A percentile compares a stretch with the other conserved stretches of the same genome.
Evolutionary conservation across 2,888 invertebrate species (phyloP).

Genomic region (Zhuqinia jingwanae): DNA sequence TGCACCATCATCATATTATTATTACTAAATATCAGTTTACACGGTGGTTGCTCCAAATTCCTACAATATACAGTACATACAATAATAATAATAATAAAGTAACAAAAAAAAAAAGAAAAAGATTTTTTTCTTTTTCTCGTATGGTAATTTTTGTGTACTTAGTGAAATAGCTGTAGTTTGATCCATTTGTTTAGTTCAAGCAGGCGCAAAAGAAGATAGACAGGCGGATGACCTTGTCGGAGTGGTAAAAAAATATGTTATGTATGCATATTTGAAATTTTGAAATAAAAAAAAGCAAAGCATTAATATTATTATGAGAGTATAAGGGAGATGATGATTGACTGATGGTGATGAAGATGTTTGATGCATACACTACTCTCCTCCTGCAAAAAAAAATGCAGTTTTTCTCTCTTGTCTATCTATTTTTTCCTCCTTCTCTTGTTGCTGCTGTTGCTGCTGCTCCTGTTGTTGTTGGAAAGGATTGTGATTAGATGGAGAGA

Average conservation of each 20-base stretch:
- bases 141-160: conserved; percentile 59
- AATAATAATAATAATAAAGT: no score
- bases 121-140: conserved; percentile 14
- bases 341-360: not conserved
- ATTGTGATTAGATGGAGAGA: not conserved
- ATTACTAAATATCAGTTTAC: conserved; percentile 37
- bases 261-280: not conserved
- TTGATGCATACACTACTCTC: conserved; percentile 20
- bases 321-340: not conserved
- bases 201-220: conserved; percentile 12
- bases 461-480: conserved; percentile 12
- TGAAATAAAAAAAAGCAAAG: not conserved
- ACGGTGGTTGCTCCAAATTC: conserved; percentile 48
- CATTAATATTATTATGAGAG: no score
- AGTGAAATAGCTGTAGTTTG: conserved; percentile 64
- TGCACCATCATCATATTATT: conserved; percentile 18
- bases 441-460: conserved; percentile 19
- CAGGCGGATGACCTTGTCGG: conserved; percentile 70
- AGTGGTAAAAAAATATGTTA: conserved; percentile 1
- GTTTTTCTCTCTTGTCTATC: not conserved
- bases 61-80: no score
- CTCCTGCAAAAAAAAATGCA: not conserved
- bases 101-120: conserved; percentile 19
- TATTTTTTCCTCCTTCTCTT: not conserved
- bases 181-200: conserved; percentile 63